Percentiles rank a stretch among this genome's conserved stretches.
Evolutionary conservation across 92 coral and sea anemone genomes (phyloP).

Genomic region (Anthopleura xanthogrammica): DNA sequence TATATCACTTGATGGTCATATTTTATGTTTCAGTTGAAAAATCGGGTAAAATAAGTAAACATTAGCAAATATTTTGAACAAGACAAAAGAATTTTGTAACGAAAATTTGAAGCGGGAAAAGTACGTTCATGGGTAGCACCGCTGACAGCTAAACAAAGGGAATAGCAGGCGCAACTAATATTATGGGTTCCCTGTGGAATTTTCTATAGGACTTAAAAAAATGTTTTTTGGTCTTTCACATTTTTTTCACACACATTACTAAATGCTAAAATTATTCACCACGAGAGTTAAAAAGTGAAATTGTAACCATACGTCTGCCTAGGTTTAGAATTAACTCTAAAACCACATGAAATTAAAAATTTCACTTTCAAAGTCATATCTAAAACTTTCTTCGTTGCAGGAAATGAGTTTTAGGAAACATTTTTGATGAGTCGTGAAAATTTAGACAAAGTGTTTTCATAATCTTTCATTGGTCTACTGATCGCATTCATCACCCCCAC

Average conservation of each 20-base stretch:
- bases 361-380: neutral
- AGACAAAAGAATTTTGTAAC: conserved; percentile 23
- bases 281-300: neutral
- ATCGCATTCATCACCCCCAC: conserved; percentile 2
- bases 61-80: neutral
- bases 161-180: conserved; percentile 12
- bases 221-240: neutral
- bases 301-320: neutral
- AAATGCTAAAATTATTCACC: neutral
- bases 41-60: neutral
- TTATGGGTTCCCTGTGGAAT: conserved; percentile 12
- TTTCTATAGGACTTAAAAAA: neutral
- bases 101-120: conserved; percentile 36
- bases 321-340: neutral
- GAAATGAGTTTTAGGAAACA: no score
- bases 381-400: no score
- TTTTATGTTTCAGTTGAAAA: neutral
- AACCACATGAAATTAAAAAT: neutral
- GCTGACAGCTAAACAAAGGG: conserved; percentile 24
- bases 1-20: neutral
- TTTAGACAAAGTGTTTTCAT: neutral
- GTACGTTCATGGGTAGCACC: conserved; percentile 22
- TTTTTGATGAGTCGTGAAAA: no score
- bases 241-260: neutral
- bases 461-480: neutral